Evolutionary conservation across 2,113 vertebrate species (phyloP).

Genomic region (Indicator maculatus): DNA sequence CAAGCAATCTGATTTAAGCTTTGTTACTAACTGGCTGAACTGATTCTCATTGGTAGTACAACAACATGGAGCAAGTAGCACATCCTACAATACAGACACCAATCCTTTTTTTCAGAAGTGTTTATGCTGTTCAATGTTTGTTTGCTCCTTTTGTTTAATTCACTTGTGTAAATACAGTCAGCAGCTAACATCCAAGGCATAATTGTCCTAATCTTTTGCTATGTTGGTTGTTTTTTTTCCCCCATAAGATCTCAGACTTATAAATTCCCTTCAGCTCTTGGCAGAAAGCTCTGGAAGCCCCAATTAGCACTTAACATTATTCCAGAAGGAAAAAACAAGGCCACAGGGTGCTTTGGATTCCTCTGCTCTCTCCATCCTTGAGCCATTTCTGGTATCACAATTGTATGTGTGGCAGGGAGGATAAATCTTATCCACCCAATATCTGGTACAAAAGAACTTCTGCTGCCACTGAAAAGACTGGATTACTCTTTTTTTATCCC

Average conservation of each 20-base stretch:
- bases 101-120: not conserved
- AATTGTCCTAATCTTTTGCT: not conserved
- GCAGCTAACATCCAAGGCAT: not conserved
- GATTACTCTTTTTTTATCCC: not conserved
- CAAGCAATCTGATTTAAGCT: not conserved
- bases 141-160: constrained; percentile 5
- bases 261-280: not conserved
- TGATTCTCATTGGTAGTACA: not conserved
- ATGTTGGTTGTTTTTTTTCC: not conserved
- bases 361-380: not conserved
- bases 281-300: not conserved
- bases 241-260: not conserved
- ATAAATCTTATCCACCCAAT: not conserved
- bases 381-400: not conserved
- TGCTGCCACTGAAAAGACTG: not conserved
- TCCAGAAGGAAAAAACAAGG: not conserved
- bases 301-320: not conserved
- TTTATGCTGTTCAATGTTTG: not conserved
- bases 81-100: not conserved
- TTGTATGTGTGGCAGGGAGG: not conserved
- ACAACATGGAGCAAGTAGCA: not conserved
- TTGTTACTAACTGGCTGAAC: not conserved
- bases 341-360: not conserved
- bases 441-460: not conserved
- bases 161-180: constrained; percentile 3